Conservation (phyloP, 2,888 invertebrate genomes). For the Dasypogon diadema region DNA sequence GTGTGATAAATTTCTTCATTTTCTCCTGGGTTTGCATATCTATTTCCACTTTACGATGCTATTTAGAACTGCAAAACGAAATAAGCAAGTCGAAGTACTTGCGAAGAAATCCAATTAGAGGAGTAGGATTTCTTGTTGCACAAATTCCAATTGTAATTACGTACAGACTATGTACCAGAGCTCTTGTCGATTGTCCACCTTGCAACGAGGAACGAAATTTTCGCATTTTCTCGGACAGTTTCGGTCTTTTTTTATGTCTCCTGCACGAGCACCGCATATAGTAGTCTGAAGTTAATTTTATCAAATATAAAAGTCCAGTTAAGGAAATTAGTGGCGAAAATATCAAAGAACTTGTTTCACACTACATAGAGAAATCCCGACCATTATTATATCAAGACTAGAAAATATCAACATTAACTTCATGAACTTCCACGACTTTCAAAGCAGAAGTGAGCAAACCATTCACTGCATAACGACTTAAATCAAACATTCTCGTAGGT, state of each 20-base stretch:
- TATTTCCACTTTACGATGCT: not conserved
- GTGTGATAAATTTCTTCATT: not conserved
- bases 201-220: not conserved
- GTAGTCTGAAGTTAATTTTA: not conserved
- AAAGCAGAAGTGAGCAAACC: not conserved
- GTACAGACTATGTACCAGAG: not conserved
- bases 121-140: constrained; percentile 11
- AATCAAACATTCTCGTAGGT: not conserved
- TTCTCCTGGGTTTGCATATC: not conserved
- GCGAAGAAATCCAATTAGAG: constrained; percentile 4
- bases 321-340: constrained; percentile 33
- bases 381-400: not conserved
- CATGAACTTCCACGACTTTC: not conserved
- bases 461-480: not conserved
- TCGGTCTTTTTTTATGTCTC: not conserved
- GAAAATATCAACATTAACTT: not conserved
- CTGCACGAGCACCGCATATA: not conserved
- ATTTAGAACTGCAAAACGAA: not conserved
- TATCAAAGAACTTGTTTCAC: constrained; percentile 21
- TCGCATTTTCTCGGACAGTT: not conserved
- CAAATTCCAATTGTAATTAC: not conserved
- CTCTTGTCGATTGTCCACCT: not conserved
- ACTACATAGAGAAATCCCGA: not conserved
- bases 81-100: not conserved
- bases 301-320: not conserved